A percentile compares a stretch with the other conserved stretches of the same genome.
phyloP scores from a whole-genome alignment of 2,797 vertebrate genomes.

The Lepidocolaptes lacrymiger region DNA sequence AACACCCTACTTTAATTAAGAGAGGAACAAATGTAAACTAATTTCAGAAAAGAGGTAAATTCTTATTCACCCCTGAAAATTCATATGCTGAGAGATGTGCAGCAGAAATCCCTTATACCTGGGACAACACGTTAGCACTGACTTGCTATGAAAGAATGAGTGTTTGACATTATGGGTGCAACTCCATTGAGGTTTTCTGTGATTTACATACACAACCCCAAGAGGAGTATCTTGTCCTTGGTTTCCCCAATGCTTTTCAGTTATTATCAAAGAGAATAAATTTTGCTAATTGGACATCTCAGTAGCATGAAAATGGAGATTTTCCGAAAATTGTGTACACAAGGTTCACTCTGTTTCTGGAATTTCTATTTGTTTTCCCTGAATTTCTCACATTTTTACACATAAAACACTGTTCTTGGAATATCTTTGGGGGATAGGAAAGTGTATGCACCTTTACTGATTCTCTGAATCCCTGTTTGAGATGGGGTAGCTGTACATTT shows the following conservation, averaged over 20 bases:
- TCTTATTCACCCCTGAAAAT: conserved; percentile 8
- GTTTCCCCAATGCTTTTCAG: not conserved
- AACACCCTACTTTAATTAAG: conserved; percentile 58
- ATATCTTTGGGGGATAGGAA: not conserved
- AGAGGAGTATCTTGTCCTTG: not conserved
- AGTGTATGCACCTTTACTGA: not conserved
- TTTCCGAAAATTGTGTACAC: not conserved
- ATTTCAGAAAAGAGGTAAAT: conserved; percentile 42
- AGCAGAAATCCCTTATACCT: not conserved
- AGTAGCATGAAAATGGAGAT: not conserved
- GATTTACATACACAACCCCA: not conserved
- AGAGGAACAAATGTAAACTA: conserved; percentile 9
- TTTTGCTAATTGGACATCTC: not conserved
- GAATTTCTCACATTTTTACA: not conserved
- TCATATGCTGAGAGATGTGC: conserved; percentile 19
- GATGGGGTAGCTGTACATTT: not conserved
- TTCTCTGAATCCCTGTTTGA: not conserved
- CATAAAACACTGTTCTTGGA: not conserved
- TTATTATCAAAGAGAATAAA: not conserved
- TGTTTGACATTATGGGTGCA: not conserved
- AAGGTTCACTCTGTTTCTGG: not conserved
- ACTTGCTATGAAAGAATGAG: not conserved
- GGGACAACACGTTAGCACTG: not conserved
- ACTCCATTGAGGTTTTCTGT: not conserved
- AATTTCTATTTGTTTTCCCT: not conserved